Evolutionary conservation across 2,888 invertebrate genomes (phyloP).

Genomic region (Morpho achilles): DNA sequence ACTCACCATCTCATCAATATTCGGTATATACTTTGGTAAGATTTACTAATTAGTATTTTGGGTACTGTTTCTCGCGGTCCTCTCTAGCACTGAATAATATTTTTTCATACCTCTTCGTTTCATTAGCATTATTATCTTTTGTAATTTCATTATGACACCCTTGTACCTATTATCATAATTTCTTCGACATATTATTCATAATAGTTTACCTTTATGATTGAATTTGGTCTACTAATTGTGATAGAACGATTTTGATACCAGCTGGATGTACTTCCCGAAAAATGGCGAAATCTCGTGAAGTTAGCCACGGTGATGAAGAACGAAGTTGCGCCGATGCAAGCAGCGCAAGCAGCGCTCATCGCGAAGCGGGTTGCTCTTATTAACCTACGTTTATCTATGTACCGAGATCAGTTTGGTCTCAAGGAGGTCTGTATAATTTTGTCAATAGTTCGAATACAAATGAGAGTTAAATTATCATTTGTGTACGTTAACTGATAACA

Average conservation of each 20-base stretch:
- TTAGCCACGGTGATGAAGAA: conserved; percentile 90
- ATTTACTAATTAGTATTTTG: not conserved
- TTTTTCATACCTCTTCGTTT: too few species aligned
- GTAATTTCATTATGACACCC: too few species aligned
- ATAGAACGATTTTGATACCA: conserved; percentile 27
- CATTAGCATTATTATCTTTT: too few species aligned
- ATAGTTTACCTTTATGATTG: too few species aligned
- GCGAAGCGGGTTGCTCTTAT: conserved; percentile 89
- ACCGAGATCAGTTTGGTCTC: conserved; percentile 85
- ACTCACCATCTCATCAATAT: conserved; percentile 44
- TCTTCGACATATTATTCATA: too few species aligned
- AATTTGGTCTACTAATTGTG: too few species aligned
- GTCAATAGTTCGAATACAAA: not conserved
- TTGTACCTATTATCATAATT: too few species aligned
- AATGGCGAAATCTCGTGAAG: conserved; percentile 92
- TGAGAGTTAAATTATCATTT: too few species aligned
- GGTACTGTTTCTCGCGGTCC: too few species aligned
- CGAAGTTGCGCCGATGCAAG: conserved; percentile 91
- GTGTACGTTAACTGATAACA: too few species aligned
- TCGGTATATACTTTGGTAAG: conserved; percentile 70
- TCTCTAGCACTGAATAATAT: too few species aligned
- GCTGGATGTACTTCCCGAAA: conserved; percentile 90
- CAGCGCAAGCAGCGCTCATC: conserved; percentile 92
- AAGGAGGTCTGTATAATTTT: conserved; percentile 46
- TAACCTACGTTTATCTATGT: conserved; percentile 87